Percentiles rank a stretch among this genome's conserved stretches.
Evolutionary conservation across 2,797 vertebrate genomes (phyloP).

Genomic region (Mallotus villosus): DNA sequence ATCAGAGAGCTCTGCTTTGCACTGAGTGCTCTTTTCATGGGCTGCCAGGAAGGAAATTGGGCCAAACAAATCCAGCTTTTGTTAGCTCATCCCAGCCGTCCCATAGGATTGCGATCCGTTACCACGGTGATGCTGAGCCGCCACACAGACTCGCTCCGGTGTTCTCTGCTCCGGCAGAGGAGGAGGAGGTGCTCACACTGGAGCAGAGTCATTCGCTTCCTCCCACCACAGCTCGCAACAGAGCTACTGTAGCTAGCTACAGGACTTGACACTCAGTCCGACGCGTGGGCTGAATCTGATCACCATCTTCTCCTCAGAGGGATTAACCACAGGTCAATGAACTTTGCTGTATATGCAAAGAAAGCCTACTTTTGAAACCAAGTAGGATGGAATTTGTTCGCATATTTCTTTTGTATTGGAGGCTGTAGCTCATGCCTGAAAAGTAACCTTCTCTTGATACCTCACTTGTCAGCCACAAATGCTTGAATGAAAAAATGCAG

Average conservation of each 20-base stretch:
- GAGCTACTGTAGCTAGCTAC: background rate
- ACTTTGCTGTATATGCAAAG: background rate
- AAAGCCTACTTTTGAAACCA: background rate
- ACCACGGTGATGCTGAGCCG: conserved; percentile 55
- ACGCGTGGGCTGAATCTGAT: background rate
- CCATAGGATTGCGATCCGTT: conserved; percentile 57
- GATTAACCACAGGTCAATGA: conserved; percentile 1
- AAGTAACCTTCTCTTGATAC: background rate
- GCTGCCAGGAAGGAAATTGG: conserved; percentile 67
- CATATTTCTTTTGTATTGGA: background rate
- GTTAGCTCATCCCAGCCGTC: conserved; percentile 62
- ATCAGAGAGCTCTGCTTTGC: conserved; percentile 59
- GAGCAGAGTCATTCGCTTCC: background rate
- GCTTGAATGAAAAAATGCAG: background rate
- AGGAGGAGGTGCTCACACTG: background rate
- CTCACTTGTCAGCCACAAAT: background rate
- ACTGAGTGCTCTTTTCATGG: conserved; percentile 71
- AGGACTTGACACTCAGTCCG: background rate
- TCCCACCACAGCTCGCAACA: background rate
- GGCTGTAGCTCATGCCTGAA: too few relatives aligned
- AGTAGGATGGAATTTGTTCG: background rate
- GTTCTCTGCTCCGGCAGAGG: conserved; percentile 26
- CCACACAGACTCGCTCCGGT: conserved; percentile 43
- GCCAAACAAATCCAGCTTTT: conserved; percentile 73
- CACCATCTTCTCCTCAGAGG: background rate